phyloP scores from a whole-genome alignment of 1,140 invertebrate species.

The Doryteuthis pealeii region DNA sequence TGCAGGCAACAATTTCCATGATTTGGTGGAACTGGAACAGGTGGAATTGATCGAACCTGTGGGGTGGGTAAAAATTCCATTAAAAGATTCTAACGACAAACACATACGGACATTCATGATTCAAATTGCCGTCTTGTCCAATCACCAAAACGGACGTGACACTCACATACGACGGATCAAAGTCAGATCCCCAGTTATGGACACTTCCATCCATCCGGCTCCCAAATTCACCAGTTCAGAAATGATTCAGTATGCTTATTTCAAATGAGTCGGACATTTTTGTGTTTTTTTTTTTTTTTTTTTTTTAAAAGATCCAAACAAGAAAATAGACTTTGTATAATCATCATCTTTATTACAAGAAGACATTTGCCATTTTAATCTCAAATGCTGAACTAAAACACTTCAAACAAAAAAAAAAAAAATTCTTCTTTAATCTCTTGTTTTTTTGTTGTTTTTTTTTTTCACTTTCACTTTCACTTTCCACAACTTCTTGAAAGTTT shows the following conservation, averaged over 20 bases:
- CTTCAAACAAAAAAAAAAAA: no score
- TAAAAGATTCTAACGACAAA: conserved; percentile 81
- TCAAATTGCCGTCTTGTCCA: conserved; percentile 78
- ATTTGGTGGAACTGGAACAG: conserved; percentile 95
- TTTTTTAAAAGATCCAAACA: no score
- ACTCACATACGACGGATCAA: conserved; percentile 97
- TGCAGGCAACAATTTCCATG: conserved; percentile 95
- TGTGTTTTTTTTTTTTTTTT: no score
- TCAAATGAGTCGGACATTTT: conserved; percentile 67
- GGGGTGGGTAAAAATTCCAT: conserved; percentile 89
- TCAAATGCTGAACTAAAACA: no score
- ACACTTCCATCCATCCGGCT: conserved; percentile 74
- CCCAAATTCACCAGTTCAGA: conserved; percentile 79
- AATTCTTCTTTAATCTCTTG: no score
- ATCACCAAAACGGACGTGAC: conserved; percentile 98
- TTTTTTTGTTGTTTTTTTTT: no score
- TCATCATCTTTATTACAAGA: no score
- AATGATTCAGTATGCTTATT: conserved; percentile 77
- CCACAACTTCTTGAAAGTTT: no score
- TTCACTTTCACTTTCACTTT: no score
- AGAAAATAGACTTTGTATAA: no score
- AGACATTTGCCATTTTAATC: no score
- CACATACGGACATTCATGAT: conserved; percentile 94
- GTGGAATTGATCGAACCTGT: conserved; percentile 91
- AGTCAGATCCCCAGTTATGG: conserved; percentile 84